Base-by-base conservation (phyloP, 2,888 invertebrate species). In the Leptinotarsa peninsularis region DNA sequence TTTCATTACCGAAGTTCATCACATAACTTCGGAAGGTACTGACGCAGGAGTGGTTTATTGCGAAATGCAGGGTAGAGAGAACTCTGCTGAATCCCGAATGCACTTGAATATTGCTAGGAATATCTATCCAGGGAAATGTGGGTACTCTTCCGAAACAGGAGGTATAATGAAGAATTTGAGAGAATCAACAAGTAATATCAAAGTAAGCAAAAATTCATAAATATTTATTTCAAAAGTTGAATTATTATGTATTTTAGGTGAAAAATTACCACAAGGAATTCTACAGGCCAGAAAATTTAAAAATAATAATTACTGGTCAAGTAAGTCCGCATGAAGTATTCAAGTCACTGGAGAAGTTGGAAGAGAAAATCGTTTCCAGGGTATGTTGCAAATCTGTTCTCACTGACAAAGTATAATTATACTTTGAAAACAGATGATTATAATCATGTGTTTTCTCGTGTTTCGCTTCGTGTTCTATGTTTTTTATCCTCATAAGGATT, bases 11-110 rank as follows among this genome's bases (percentile, higher is more conserved):
- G 98, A 98, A 89, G 97, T 98, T 0, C 96, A 98, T 88, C 97
- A 98, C 86, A 91, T 98, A 78, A 96, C 95, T 83, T 95, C 93
- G 0, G 93, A 95, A 76, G 98, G 97, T 0, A 93, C 95, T 80
- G 94, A 98, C 90, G 96, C 94, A 15, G 98, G 98, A 21, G 96
- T 98, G 17, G 97, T 98, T n/a, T 98, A 98, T 87, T 96, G 96
- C 87, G 98, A 98, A 90, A 97, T 97, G 95, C 97, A 96, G 88
- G 95, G 94, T 0, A 87, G 92, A 49, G 96, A 96, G 87, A 96
- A 95, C 87, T 91, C 91, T n/a, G 94, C 94, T 4, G 94, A 95
- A 85, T 92, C 92, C 75, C 89, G 93, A 76, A 91, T 93, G 77
- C 91, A 93, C 81, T 87, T 92, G 73, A 91, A 91, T 80, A 88